These are phyloP conservation scores for Lepidurus packardi DNA, from an alignment of 1,140 invertebrate genomes.

Conservation along the genomic window DNA sequence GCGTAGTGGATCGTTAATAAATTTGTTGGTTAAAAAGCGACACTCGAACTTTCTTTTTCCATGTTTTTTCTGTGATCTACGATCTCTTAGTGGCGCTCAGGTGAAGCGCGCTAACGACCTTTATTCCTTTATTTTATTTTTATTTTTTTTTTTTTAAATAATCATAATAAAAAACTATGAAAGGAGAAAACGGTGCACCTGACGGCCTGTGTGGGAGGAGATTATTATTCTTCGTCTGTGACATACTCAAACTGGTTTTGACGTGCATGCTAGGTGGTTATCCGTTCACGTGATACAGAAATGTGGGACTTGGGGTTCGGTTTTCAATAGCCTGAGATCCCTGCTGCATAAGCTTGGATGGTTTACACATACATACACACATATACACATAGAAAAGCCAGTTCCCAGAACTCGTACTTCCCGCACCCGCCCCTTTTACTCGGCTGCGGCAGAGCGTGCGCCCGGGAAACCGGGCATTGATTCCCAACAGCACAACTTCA, in stretches of 20 bases:
- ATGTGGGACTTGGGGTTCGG: not conserved
- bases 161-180: not conserved
- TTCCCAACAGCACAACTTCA: not conserved
- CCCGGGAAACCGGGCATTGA: not conserved
- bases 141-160: too few relatives aligned
- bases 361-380: too few relatives aligned
- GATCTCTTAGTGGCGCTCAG: not conserved
- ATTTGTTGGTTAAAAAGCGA: not conserved
- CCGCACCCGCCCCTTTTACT: not conserved
- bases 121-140: too few relatives aligned
- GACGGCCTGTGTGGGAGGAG: not conserved
- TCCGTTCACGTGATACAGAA: not conserved
- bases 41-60: not conserved
- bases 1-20: not conserved
- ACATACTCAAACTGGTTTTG: not conserved
- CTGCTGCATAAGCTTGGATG: too few relatives aligned
- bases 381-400: not conserved
- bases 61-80: not conserved
- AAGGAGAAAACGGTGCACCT: not conserved
- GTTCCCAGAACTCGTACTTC: not conserved
- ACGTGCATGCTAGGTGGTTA: not conserved
- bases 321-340: not conserved
- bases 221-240: conserved; percentile 6
- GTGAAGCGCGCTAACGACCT: not conserved
- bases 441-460: conserved; percentile 14